Evolutionary conservation across 2,113 vertebrate species (phyloP).

Genomic region (Phaethon lepturus): DNA sequence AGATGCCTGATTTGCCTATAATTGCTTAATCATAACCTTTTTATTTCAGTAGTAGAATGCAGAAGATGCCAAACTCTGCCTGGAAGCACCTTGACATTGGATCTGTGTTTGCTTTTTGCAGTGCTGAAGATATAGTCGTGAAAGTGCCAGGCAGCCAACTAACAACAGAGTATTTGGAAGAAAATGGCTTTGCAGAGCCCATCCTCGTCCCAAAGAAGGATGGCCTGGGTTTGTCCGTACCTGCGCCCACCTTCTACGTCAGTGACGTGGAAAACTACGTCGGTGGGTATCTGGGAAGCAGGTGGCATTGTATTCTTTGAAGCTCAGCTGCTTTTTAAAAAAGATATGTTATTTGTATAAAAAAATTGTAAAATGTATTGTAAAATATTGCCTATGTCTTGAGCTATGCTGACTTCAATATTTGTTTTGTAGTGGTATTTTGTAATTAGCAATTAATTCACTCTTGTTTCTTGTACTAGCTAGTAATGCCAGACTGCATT

Average conservation of each 20-base stretch:
- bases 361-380: background rate
- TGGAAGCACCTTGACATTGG: background rate
- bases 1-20: background rate
- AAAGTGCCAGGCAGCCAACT: slow-evolving; percentile 90
- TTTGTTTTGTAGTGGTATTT: background rate
- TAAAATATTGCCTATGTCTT: background rate
- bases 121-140: slow-evolving; percentile 92
- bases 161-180: slow-evolving; percentile 89
- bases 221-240: slow-evolving; percentile 89
- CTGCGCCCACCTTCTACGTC: slow-evolving; percentile 96
- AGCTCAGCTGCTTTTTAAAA: background rate
- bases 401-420: background rate
- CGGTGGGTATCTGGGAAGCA: slow-evolving; percentile 75
- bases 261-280: slow-evolving; percentile 98
- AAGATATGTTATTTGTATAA: background rate
- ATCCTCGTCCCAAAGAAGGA: slow-evolving; percentile 96
- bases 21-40: background rate
- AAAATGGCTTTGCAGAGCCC: slow-evolving; percentile 92
- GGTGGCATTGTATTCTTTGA: background rate
- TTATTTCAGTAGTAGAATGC: background rate
- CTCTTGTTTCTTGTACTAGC: background rate
- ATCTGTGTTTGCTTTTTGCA: slow-evolving; percentile 59
- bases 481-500: background rate
- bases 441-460: background rate
- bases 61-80: rapidly evolving